Conservation (phyloP, 1,140 invertebrate species). For the Camponotus pennsylvanicus region DNA sequence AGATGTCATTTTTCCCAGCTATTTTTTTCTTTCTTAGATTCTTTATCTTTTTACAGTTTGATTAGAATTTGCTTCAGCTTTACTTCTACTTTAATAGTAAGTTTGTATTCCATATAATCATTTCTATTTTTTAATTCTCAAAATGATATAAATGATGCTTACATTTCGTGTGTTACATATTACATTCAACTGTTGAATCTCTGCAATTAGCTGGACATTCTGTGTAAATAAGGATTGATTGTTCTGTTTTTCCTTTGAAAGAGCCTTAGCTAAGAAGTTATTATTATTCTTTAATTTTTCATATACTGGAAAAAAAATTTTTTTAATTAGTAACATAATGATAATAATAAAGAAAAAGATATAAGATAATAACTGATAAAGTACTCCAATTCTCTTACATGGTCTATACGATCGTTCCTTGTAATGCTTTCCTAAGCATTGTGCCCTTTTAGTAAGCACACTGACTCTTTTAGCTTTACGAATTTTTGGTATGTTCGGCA, state of each 20-base stretch:
- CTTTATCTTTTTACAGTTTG: too few relatives aligned
- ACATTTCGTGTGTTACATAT: constrained; percentile 77
- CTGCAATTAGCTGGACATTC: constrained; percentile 75
- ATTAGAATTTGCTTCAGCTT: too few relatives aligned
- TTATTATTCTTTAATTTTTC: constrained; percentile 80
- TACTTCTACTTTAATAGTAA: background rate
- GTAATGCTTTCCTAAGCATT: constrained; percentile 59
- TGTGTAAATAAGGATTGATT: constrained; percentile 74
- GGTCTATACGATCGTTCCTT: constrained; percentile 70
- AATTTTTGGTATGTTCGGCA: constrained; percentile 73
- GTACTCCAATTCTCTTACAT: constrained; percentile 64
- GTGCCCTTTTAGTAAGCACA: constrained; percentile 74
- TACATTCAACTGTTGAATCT: constrained; percentile 75
- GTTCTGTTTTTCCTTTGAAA: constrained; percentile 79
- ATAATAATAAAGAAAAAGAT: background rate
- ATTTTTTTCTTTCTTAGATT: too few relatives aligned
- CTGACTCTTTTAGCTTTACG: constrained; percentile 71
- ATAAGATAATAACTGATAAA: background rate
- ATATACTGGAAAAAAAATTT: constrained; percentile 72
- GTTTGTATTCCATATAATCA: background rate
- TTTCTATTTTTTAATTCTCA: background rate
- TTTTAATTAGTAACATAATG: constrained; percentile 8
- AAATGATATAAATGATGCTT: constrained; percentile 49
- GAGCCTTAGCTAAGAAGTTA: constrained; percentile 78
- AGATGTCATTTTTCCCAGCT: too few relatives aligned